Conservation (phyloP, 37 sponge, comb jelly and placozoan genomes). For the Petrosia ficiformis region DNA sequence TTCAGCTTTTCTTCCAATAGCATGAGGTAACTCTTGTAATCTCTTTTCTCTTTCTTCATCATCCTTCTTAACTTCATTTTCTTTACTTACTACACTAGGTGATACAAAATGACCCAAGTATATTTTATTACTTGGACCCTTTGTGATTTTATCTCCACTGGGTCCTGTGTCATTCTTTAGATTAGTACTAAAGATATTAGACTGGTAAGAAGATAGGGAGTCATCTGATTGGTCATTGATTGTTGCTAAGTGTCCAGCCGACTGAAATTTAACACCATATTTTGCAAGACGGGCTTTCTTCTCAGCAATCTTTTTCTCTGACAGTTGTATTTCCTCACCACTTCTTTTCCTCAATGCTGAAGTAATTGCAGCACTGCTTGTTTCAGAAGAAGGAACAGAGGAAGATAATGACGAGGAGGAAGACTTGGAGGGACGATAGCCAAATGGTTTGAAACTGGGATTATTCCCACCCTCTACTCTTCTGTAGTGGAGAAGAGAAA, state of each 20-base stretch:
- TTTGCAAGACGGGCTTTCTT: conserved; percentile 38
- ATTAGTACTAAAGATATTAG: background rate
- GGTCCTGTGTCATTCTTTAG: background rate
- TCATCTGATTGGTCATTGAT: conserved; percentile 14
- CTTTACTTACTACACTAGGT: background rate
- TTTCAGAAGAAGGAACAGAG: background rate
- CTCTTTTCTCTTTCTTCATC: conserved; percentile 9
- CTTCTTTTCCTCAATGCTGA: background rate
- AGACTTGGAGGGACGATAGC: background rate
- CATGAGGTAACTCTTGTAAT: background rate
- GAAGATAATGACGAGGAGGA: background rate
- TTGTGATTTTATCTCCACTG: background rate
- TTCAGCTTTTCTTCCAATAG: background rate
- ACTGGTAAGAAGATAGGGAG: background rate
- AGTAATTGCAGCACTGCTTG: background rate
- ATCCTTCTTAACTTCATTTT: background rate
- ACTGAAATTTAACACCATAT: conserved; percentile 61
- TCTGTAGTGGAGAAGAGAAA: too few species aligned
- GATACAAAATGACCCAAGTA: conserved; percentile 3
- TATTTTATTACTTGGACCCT: background rate
- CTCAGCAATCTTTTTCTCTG: conserved; percentile 12
- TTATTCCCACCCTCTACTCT: background rate
- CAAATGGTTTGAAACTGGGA: background rate
- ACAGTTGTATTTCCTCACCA: conserved; percentile 11
- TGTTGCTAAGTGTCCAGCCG: conserved; percentile 45